A percentile compares a stretch with the other conserved stretches of the same genome.
These are phyloP conservation scores for Calliopum simillimum DNA, from an alignment of 2,888 invertebrate genomes.

Conservation along the genomic window DNA sequence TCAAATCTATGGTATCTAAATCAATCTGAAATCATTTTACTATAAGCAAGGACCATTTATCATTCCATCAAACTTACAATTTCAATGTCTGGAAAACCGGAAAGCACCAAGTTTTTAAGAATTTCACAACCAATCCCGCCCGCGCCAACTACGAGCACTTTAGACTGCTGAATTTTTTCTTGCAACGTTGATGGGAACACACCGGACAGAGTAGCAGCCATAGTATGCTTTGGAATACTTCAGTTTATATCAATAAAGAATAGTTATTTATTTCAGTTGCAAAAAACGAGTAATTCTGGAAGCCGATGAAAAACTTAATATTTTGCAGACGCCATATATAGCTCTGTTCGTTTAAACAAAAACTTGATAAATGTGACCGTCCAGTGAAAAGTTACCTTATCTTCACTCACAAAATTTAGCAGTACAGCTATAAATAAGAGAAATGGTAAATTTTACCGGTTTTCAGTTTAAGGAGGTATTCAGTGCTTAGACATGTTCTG, in stretches of 20 bases:
- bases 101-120: constrained; percentile 94
- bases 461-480: too few species aligned
- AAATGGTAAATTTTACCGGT: too few species aligned
- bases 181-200: constrained; percentile 76
- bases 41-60: background rate
- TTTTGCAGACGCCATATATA: background rate
- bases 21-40: constrained; percentile 82
- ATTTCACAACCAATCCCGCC: constrained; percentile 99
- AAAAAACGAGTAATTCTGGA: background rate
- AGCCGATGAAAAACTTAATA: background rate
- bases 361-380: too few species aligned
- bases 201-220: constrained; percentile 77
- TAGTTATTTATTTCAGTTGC: background rate
- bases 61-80: constrained; percentile 76
- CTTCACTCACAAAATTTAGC: too few species aligned
- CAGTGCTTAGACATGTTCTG: too few species aligned
- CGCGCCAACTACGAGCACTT: constrained; percentile 92
- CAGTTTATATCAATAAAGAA: background rate
- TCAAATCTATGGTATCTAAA: constrained; percentile 99
- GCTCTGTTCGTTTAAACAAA: background rate
- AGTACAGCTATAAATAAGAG: too few species aligned
- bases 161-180: constrained; percentile 76
- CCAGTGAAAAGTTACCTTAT: too few species aligned
- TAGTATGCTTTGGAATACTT: constrained; percentile 53
- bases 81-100: constrained; percentile 93